These are phyloP conservation scores for Lordiphosa clarofinis DNA, from an alignment of 1,140 invertebrate genomes.

Conservation along the genomic window DNA sequence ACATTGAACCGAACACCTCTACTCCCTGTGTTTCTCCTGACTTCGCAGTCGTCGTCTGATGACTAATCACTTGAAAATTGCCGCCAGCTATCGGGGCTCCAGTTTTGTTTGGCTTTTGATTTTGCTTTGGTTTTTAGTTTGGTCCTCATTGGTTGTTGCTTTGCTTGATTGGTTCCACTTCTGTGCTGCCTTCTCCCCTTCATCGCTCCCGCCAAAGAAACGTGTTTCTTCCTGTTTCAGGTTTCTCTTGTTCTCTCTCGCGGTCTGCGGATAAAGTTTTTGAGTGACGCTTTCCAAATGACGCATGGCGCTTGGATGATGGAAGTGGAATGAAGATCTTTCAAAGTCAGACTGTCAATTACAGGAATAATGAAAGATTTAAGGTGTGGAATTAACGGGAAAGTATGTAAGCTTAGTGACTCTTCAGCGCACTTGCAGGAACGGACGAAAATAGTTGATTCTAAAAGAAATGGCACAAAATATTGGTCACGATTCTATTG, in stretches of 20 bases:
- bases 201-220: conserved; percentile 32
- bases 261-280: conserved; percentile 5
- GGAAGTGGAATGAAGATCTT: no score
- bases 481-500: no score
- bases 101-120: conserved; percentile 47
- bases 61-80: conserved; percentile 72
- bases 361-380: no score
- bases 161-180: conserved; percentile 67
- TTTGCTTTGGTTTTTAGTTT: conserved; percentile 42
- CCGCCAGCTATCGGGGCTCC: conserved; percentile 35
- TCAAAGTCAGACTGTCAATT: no score
- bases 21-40: conserved; percentile 3
- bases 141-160: conserved; percentile 35
- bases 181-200: conserved; percentile 8
- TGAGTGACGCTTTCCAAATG: conserved; percentile 38
- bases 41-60: conserved; percentile 26
- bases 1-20: conserved; percentile 18
- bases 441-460: no score
- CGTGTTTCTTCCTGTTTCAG: conserved; percentile 59
- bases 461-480: no score
- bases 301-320: conserved; percentile 40
- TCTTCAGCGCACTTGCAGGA: no score
- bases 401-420: no score
- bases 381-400: no score
- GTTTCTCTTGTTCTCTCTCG: conserved; percentile 19